Evolutionary conservation across 2,888 invertebrate species (phyloP).

Genomic region (Bhutanitis thaidina): DNA sequence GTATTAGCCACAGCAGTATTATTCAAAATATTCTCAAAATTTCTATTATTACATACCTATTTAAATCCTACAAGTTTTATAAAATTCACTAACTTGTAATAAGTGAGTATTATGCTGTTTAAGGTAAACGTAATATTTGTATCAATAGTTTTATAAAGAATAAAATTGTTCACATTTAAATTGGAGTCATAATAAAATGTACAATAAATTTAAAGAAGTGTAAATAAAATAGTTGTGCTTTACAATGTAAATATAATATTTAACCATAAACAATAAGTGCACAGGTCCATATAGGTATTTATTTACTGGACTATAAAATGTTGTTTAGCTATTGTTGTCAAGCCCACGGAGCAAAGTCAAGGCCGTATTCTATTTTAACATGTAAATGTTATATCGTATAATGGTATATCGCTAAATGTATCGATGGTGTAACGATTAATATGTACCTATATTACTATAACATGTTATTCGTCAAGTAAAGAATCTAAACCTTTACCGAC

Average conservation of each 20-base stretch:
- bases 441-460: slow-evolving; percentile 15
- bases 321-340: slow-evolving; percentile 37
- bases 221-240: slow-evolving; percentile 16
- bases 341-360: not conserved
- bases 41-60: too few species aligned
- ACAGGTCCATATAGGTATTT: slow-evolving; percentile 23
- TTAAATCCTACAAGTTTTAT: too few species aligned
- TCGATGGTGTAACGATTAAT: not conserved
- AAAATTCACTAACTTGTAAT: too few species aligned
- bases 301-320: slow-evolving; percentile 37
- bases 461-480: too few species aligned
- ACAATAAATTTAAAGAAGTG: slow-evolving; percentile 2
- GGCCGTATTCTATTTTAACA: slow-evolving; percentile 2
- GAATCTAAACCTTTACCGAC: too few species aligned
- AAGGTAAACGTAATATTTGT: too few species aligned
- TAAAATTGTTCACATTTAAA: too few species aligned
- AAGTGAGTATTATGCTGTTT: too few species aligned
- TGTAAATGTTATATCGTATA: too few species aligned
- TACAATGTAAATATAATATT: slow-evolving; percentile 42
- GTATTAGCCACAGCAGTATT: slow-evolving; percentile 7
- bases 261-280: slow-evolving; percentile 29
- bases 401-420: slow-evolving; percentile 6
- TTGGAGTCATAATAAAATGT: not conserved
- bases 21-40: not conserved
- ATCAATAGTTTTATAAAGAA: too few species aligned